These are phyloP conservation scores for Melolontha melolontha DNA, from an alignment of 2,888 invertebrate species.

Conservation along the genomic window DNA sequence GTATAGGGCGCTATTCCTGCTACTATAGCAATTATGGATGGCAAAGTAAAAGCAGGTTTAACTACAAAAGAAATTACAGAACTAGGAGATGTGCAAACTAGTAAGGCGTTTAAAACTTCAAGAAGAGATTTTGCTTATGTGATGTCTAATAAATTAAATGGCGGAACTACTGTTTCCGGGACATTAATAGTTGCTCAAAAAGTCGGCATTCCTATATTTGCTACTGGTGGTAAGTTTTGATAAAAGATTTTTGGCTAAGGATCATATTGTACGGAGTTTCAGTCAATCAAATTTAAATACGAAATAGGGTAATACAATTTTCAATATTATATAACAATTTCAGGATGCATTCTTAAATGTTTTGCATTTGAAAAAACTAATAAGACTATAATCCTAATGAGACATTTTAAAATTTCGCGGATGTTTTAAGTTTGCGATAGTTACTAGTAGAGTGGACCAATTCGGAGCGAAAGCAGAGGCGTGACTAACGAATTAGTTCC, in stretches of 20 bases:
- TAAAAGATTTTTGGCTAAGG: conserved; percentile 8
- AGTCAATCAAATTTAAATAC: neutral
- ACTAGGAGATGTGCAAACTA: conserved; percentile 69
- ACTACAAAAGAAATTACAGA: conserved; percentile 72
- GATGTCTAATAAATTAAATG: conserved; percentile 76
- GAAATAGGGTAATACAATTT: neutral
- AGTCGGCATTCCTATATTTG: conserved; percentile 90
- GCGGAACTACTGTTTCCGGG: conserved; percentile 97
- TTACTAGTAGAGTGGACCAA: too few species aligned
- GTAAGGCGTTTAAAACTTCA: conserved; percentile 81
- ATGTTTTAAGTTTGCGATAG: too few species aligned
- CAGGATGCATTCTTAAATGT: too few species aligned
- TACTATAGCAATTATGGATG: conserved; percentile 89
- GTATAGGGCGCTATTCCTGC: conserved; percentile 87
- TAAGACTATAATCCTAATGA: too few species aligned
- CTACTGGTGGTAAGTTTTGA: conserved; percentile 81
- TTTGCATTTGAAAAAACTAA: too few species aligned
- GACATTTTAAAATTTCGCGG: too few species aligned
- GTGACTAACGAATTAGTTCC: too few species aligned
- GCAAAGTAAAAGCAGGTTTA: conserved; percentile 85
- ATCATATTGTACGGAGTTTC: neutral
- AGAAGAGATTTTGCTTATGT: conserved; percentile 86
- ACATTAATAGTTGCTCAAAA: conserved; percentile 88
- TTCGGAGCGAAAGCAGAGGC: too few species aligned
- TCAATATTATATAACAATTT: too few species aligned